phyloP scores from a whole-genome alignment of 2,797 vertebrate genomes.

The Hypotaenidia philippensis region DNA sequence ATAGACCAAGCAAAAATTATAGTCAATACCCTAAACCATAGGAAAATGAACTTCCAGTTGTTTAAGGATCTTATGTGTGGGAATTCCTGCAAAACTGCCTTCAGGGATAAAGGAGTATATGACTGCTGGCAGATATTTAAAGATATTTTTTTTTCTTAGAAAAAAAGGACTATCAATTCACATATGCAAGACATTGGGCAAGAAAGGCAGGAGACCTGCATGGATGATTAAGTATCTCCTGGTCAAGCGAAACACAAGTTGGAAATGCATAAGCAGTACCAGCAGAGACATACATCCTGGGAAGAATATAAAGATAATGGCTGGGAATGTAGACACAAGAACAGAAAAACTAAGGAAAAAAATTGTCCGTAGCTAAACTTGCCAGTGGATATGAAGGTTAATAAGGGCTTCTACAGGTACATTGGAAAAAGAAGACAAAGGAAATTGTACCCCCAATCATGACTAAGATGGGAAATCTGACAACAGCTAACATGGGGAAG shows the following conservation, averaged over 20 bases:
- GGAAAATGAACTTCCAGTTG: not conserved
- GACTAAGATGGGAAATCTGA: not conserved
- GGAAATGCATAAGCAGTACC: not conserved
- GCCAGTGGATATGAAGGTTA: not conserved
- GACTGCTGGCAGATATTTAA: not conserved
- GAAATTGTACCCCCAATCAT: rapidly evolving
- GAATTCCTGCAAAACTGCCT: not conserved
- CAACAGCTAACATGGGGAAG: not conserved
- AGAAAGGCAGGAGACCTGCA: not conserved
- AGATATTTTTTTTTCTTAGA: not conserved
- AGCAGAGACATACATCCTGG: not conserved
- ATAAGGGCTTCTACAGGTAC: not conserved
- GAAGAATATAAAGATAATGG: not conserved
- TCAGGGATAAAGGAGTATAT: not conserved
- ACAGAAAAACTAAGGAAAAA: not conserved
- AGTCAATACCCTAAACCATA: not conserved
- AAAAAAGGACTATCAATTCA: not conserved
- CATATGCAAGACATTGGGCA: not conserved
- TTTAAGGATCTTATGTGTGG: not conserved
- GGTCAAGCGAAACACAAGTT: not conserved
- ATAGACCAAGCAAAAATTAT: not conserved
- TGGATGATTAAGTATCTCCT: not conserved
- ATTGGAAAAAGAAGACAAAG: not conserved
- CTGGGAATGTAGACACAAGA: not conserved
- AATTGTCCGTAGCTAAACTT: not conserved